Base-by-base conservation (phyloP, 1,140 invertebrate species). In the Laupala kohalensis region DNA sequence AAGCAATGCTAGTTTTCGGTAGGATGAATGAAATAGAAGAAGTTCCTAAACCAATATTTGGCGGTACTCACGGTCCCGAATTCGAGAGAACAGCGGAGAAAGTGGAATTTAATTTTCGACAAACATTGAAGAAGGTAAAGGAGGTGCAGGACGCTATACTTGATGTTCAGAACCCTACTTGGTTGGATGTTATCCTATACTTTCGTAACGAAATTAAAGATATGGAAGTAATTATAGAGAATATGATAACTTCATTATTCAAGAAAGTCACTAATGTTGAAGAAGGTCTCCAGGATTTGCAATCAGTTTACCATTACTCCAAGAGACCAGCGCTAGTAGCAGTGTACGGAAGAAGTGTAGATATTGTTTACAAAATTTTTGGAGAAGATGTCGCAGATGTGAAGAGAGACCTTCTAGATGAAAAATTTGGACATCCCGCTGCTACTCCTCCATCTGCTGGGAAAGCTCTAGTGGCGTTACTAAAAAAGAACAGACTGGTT, bases 291-390 rank as follows among this genome's bases (percentile, higher is more conserved):
- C 86, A 91, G 29, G 84, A 87, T 1, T 76, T 93, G 1, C 88
- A 87, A 73, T 84, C 86, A 0, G 81, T 92, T 73, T 84, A 88
- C 69, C 88, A 87, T 75, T 93, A 90, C 76, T 86, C 88, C 0
- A 85, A 87, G 73, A 82, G 88, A 64, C 82, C 87, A 78, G 88
- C 86, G 64, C 78, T 91, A 24, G 81, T 83, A 25, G 79, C 85
- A 4, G 25, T 1, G 81, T 88, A 24, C 87, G 81, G 87, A 24
- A 79, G 82, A n/a, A 87, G 89, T 76, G 90, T 88, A n/a, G n/a
- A n/a, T n/a, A n/a, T n/a, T n/a, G 84, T 92, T 3, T 94, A 91
- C 84, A 82, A 85, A 25, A 85, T 92, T 79, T 92, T 95, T 76
- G 85, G 85, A 71, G 83, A 88, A n/a, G 90, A 94, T 76, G 87